Conservation (phyloP, 2,797 vertebrate species). For the Bradypus variegatus region DNA sequence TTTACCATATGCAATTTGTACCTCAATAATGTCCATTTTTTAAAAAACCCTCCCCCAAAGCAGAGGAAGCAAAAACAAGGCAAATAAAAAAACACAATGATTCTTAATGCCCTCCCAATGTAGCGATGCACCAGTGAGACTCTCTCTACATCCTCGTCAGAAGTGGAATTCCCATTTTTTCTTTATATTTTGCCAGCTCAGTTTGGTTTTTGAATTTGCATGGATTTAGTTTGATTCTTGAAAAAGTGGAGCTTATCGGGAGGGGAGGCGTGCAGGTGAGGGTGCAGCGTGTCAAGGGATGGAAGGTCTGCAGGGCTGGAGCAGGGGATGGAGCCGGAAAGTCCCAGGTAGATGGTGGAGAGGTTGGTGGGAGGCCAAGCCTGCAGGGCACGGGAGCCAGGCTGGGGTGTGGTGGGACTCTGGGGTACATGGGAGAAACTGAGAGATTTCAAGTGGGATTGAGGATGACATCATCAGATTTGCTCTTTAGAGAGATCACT, state of each 20-base stretch:
- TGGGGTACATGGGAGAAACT: neutral
- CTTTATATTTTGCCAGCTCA: neutral
- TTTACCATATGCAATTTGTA: neutral
- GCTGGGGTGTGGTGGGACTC: neutral
- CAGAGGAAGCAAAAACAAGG: neutral
- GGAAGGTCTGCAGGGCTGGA: neutral
- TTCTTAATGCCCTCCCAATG: neutral
- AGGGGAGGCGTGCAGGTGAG: neutral
- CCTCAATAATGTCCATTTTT: neutral
- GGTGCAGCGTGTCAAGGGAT: fast-evolving
- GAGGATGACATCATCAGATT: too few relatives aligned
- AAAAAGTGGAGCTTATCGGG: neutral
- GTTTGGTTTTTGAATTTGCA: neutral
- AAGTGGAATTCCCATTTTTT: too few relatives aligned
- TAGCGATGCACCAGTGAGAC: neutral
- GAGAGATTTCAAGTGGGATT: neutral
- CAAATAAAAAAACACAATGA: neutral
- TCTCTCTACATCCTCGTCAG: neutral
- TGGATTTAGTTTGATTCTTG: neutral
- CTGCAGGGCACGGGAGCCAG: neutral
- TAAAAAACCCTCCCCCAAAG: neutral
- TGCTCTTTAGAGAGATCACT: neutral
- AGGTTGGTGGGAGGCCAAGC: neutral
- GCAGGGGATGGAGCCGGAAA: fast-evolving
- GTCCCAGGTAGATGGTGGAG: too few relatives aligned